These are phyloP conservation scores for Hiodon alosoides DNA, from an alignment of 2,113 vertebrate genomes.

Conservation along the genomic window DNA sequence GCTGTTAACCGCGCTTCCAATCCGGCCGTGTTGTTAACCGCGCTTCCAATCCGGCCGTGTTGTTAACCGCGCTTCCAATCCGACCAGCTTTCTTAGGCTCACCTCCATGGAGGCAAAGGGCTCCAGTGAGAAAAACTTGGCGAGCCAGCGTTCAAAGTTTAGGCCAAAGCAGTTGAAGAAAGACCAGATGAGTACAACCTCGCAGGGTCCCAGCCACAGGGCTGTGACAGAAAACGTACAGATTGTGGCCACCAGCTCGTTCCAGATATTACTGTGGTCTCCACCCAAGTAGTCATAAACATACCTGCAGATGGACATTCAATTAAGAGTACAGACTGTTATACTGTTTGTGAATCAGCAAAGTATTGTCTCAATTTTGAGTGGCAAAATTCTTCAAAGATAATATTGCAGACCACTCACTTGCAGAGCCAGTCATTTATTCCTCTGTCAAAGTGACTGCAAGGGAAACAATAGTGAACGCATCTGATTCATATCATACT, in stretches of 20 bases:
- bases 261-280: conserved; percentile 68
- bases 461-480: conserved; percentile 19
- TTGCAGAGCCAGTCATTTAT: conserved; percentile 97
- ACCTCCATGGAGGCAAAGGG: conserved; percentile 79
- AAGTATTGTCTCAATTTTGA: neutral
- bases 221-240: conserved; percentile 76
- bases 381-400: neutral
- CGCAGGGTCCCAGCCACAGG: conserved; percentile 83
- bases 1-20: too few species aligned
- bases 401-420: conserved; percentile 44
- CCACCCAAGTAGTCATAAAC: conserved; percentile 82
- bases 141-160: conserved; percentile 90
- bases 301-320: conserved; percentile 60
- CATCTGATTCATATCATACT: neutral
- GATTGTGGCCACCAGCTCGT: conserved; percentile 76
- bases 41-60: too few species aligned
- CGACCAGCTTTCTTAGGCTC: conserved; percentile 24
- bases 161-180: conserved; percentile 87
- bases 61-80: too few species aligned
- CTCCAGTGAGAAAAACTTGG: conserved; percentile 72
- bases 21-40: too few species aligned
- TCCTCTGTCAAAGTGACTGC: conserved; percentile 89
- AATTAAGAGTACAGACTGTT: neutral
- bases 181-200: conserved; percentile 83
- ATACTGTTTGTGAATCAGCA: neutral